Evolutionary conservation across 2,888 invertebrate species (phyloP).

Genomic region (Drosophila leonis): DNA sequence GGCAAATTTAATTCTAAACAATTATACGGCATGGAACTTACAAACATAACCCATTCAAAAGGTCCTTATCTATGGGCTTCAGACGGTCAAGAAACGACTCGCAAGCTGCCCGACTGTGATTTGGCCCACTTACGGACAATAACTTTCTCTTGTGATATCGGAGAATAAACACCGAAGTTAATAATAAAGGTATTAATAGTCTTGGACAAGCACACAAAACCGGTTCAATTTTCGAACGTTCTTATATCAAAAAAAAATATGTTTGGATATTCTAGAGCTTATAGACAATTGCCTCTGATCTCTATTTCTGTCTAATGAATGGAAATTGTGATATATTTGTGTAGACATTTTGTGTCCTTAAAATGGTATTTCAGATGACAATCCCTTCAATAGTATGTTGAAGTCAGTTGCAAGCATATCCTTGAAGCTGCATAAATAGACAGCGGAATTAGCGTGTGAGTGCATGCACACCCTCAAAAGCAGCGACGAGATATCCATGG

Average conservation of each 20-base stretch:
- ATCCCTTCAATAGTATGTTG: background rate
- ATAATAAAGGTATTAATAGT: no score
- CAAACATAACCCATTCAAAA: no score
- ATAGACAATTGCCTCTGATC: background rate
- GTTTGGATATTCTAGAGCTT: no score
- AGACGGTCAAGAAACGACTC: no score
- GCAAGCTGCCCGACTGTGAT: no score
- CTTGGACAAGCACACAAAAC: no score
- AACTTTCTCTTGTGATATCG: no score
- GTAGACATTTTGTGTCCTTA: background rate
- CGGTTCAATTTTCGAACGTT: no score
- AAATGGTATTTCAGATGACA: background rate
- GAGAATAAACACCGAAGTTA: no score
- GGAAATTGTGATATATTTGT: background rate
- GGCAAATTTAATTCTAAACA: background rate
- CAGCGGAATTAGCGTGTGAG: constrained; percentile 28
- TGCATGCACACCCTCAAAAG: constrained; percentile 42
- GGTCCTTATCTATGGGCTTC: no score
- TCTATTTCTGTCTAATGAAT: background rate
- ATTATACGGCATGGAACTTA: background rate
- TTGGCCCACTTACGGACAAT: no score
- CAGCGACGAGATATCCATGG: constrained; percentile 66
- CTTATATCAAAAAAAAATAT: no score
- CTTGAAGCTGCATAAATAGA: constrained; percentile 38
- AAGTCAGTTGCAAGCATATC: constrained; percentile 29